A percentile compares a stretch with the other conserved stretches of the same genome.
These are phyloP conservation scores for Steromphala cineraria DNA, from an alignment of 2,888 invertebrate species.

Conservation along the genomic window DNA sequence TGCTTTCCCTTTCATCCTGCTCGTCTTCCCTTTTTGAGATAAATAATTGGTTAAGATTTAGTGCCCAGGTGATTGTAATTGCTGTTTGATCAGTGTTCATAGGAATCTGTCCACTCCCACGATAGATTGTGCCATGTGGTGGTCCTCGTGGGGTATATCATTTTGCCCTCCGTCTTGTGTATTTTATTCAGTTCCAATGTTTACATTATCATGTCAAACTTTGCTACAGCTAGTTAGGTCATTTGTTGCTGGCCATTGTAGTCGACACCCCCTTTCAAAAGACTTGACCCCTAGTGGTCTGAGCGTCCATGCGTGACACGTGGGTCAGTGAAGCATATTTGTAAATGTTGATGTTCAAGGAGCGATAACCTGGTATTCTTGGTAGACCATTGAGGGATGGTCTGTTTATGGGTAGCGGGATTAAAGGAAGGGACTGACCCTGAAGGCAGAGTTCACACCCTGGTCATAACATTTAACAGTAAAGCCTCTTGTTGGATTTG, in stretches of 20 bases:
- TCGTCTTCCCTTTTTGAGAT: background rate
- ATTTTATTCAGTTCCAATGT: background rate
- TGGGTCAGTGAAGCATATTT: too few species aligned
- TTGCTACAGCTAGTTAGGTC: background rate
- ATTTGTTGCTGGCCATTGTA: background rate
- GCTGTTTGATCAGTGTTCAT: background rate
- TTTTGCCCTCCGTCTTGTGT: background rate
- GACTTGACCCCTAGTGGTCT: too few species aligned
- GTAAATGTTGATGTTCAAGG: too few species aligned
- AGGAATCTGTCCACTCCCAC: background rate
- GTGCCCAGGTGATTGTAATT: background rate
- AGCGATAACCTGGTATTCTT: too few species aligned
- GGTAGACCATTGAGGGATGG: too few species aligned
- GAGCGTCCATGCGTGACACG: too few species aligned
- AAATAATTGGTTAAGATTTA: conserved; percentile 18
- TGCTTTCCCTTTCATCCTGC: background rate
- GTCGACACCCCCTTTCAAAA: background rate
- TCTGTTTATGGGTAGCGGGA: too few species aligned
- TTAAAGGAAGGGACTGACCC: too few species aligned
- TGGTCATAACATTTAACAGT: too few species aligned
- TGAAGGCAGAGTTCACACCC: too few species aligned
- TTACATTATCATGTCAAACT: background rate
- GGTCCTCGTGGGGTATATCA: background rate
- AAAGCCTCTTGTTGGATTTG: too few species aligned
- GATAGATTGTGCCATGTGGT: background rate